A percentile compares a stretch with the other conserved stretches of the same genome.
Conservation (phyloP, 2,797 vertebrate species). For the Pterois miles region DNA sequence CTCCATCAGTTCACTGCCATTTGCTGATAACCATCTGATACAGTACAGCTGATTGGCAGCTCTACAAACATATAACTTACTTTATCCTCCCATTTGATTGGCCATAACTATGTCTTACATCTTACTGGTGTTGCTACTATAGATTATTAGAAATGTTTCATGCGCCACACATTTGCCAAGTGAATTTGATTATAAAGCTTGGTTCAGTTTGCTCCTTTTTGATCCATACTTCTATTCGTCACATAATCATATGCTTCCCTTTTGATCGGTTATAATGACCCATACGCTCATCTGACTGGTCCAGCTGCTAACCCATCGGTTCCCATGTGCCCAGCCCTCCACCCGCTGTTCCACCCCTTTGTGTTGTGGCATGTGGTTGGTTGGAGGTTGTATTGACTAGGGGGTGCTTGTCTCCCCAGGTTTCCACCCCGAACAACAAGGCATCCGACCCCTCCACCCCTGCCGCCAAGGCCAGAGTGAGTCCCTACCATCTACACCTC, state of each 20-base stretch:
- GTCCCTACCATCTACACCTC: slow-evolving; percentile 68
- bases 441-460: slow-evolving; percentile 78
- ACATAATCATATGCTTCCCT: neutral
- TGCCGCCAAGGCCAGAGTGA: slow-evolving; percentile 84
- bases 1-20: too few species aligned
- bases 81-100: too few species aligned
- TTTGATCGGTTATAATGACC: slow-evolving; percentile 19
- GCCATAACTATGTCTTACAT: too few species aligned
- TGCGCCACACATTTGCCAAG: too few species aligned
- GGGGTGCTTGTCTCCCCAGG: slow-evolving; percentile 80
- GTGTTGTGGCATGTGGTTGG: slow-evolving; percentile 53
- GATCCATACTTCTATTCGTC: neutral
- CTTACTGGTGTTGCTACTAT: too few species aligned
- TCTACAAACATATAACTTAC: too few species aligned
- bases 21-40: too few species aligned
- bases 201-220: neutral
- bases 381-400: slow-evolving; percentile 74
- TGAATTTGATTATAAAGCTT: neutral
- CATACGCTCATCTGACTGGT: slow-evolving; percentile 13
- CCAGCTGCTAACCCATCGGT: slow-evolving; percentile 4
- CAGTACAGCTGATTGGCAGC: too few species aligned
- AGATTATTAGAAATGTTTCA: too few species aligned
- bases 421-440: slow-evolving; percentile 82
- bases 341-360: slow-evolving; percentile 24
- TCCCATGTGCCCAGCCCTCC: neutral